Percentiles rank a stretch among this genome's conserved stretches.
These are phyloP conservation scores for Nothobranchius furzeri DNA, from an alignment of 2,113 vertebrate genomes.

Conservation along the genomic window DNA sequence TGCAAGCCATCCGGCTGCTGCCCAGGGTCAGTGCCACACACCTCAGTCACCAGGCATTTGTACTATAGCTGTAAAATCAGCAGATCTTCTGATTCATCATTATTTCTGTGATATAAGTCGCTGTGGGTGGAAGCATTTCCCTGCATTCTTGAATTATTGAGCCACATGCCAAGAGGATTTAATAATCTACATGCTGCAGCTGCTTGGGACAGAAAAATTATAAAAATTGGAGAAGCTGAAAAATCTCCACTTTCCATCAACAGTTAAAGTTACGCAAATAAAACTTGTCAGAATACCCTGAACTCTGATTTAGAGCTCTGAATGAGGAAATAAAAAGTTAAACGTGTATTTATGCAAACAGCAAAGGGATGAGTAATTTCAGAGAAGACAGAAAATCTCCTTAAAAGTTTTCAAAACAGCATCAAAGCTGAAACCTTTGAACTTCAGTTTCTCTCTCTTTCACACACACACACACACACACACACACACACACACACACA, in stretches of 20 bases:
- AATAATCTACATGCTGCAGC: neutral
- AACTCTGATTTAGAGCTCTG: neutral
- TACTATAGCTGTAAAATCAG: neutral
- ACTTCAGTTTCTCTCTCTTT: no score
- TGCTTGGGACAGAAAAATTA: conserved; percentile 1
- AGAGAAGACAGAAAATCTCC: no score
- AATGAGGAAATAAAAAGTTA: neutral
- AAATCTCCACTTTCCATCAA: neutral
- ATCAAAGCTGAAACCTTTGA: no score
- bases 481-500: neutral
- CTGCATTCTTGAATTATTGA: conserved; percentile 17
- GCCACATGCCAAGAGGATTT: neutral
- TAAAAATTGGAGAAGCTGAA: conserved; percentile 2
- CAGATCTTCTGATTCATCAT: conserved; percentile 18
- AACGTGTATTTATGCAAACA: no score
- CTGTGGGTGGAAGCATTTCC: conserved; percentile 14
- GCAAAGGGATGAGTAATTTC: no score
- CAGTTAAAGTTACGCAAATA: no score
- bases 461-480: conserved; percentile 3
- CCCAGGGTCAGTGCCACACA: conserved; percentile 84
- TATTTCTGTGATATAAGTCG: conserved; percentile 31
- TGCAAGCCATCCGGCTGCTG: conserved; percentile 97
- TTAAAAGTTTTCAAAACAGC: no score
- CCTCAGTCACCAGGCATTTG: neutral
- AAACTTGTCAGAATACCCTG: no score